phyloP scores from a whole-genome alignment of 2,888 invertebrate species.

The Xestia ashworthii region DNA sequence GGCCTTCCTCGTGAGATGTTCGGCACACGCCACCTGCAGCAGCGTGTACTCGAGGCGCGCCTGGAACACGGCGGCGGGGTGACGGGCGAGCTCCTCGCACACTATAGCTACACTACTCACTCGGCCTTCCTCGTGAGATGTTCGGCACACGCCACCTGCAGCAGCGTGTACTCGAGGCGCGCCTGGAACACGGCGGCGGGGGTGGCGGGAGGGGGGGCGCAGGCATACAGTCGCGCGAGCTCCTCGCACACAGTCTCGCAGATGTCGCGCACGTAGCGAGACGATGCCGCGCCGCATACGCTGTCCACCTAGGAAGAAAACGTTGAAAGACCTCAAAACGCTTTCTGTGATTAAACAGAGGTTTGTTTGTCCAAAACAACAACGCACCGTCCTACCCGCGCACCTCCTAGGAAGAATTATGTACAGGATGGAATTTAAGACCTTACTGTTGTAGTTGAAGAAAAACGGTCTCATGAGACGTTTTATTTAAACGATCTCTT shows the following conservation, averaged over 20 bases:
- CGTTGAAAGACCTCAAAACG: not conserved
- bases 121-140: constrained; percentile 85
- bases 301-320: constrained; percentile 92
- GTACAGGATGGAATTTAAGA: not conserved
- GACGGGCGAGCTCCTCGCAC: constrained; percentile 67
- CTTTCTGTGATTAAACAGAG: not conserved
- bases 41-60: constrained; percentile 92
- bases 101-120: constrained; percentile 71
- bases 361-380: not conserved
- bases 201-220: constrained; percentile 86
- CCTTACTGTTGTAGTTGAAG: not conserved
- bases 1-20: constrained; percentile 84
- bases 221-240: constrained; percentile 94
- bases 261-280: constrained; percentile 94
- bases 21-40: constrained; percentile 79
- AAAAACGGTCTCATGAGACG: not conserved
- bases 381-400: not conserved
- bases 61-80: constrained; percentile 93
- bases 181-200: constrained; percentile 94
- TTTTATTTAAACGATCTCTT: not conserved
- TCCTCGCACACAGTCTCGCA: constrained; percentile 98
- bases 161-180: constrained; percentile 91
- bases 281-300: constrained; percentile 92
- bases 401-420: not conserved
- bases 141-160: constrained; percentile 78